Evolutionary conservation across 1,140 invertebrate species (phyloP).

Genomic region (Saccostrea glomerata): DNA sequence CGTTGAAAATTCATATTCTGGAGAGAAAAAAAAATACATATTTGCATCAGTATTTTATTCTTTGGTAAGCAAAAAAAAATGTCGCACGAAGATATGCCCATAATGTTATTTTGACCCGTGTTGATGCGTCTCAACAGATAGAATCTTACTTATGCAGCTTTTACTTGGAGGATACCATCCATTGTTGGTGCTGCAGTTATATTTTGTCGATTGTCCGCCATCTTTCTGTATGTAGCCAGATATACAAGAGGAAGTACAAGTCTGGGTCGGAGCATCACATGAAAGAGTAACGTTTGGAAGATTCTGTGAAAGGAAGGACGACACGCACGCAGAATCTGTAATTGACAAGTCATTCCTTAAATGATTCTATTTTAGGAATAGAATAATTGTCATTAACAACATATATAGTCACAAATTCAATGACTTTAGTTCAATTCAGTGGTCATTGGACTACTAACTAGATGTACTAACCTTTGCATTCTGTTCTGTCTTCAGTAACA

Average conservation of each 20-base stretch:
- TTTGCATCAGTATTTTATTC: too few relatives aligned
- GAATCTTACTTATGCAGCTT: background rate
- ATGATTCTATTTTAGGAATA: background rate
- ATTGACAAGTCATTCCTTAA: background rate
- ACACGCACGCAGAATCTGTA: background rate
- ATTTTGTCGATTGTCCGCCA: background rate
- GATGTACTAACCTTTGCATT: background rate
- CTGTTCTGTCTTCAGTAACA: background rate
- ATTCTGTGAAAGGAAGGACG: background rate
- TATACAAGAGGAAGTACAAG: background rate
- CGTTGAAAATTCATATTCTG: constrained; percentile 19
- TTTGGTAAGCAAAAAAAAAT: too few relatives aligned
- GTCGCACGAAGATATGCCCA: background rate
- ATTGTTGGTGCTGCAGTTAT: background rate
- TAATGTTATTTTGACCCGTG: too few relatives aligned
- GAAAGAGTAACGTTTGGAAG: background rate
- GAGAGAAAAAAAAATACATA: background rate
- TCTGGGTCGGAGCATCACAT: background rate
- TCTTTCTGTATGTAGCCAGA: background rate
- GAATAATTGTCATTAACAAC: too few relatives aligned
- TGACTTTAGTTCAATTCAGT: background rate
- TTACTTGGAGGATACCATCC: background rate
- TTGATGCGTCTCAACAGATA: too few relatives aligned
- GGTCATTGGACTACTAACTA: background rate
- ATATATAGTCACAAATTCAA: too few relatives aligned